Conservation (phyloP, 2,888 invertebrate genomes). For the Ernsta delagoae region DNA sequence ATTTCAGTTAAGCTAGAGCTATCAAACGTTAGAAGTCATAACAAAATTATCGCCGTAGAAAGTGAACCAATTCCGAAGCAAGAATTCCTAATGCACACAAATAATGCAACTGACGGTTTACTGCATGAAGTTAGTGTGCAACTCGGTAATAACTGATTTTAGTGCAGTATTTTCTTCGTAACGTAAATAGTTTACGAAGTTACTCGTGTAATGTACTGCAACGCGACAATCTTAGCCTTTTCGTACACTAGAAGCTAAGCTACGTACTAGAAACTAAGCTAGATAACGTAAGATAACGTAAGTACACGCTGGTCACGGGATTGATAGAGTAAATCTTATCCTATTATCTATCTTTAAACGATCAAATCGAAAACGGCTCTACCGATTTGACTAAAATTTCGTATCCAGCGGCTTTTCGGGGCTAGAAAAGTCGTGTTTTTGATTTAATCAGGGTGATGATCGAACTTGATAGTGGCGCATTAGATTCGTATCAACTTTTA, state of each 20-base stretch:
- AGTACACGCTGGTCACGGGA: too few relatives aligned
- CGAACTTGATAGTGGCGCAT: too few relatives aligned
- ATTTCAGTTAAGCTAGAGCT: background rate
- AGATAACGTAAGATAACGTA: too few relatives aligned
- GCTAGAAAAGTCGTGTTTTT: too few relatives aligned
- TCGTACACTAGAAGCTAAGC: background rate
- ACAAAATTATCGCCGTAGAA: conserved; percentile 10
- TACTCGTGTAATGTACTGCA: conserved; percentile 20
- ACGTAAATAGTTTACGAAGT: conserved; percentile 17
- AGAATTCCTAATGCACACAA: conserved; percentile 13
- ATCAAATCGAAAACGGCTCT: too few relatives aligned
- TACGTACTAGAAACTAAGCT: background rate
- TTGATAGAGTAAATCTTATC: too few relatives aligned
- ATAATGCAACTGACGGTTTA: conserved; percentile 2
- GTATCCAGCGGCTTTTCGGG: too few relatives aligned
- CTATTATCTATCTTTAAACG: too few relatives aligned
- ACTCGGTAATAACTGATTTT: conserved; percentile 25
- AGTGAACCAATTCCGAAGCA: conserved; percentile 15
- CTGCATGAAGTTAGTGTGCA: conserved; percentile 10
- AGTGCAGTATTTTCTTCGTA: conserved; percentile 20
- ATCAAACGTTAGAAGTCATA: background rate
- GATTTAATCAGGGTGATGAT: too few relatives aligned
- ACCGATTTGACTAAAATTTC: too few relatives aligned
- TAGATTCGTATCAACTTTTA: too few relatives aligned
- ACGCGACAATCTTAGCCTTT: conserved; percentile 18